Percentiles rank a stretch among this genome's conserved stretches.
Conservation (phyloP, 2,113 vertebrate genomes). For the Phalacrocorax aristotelis region DNA sequence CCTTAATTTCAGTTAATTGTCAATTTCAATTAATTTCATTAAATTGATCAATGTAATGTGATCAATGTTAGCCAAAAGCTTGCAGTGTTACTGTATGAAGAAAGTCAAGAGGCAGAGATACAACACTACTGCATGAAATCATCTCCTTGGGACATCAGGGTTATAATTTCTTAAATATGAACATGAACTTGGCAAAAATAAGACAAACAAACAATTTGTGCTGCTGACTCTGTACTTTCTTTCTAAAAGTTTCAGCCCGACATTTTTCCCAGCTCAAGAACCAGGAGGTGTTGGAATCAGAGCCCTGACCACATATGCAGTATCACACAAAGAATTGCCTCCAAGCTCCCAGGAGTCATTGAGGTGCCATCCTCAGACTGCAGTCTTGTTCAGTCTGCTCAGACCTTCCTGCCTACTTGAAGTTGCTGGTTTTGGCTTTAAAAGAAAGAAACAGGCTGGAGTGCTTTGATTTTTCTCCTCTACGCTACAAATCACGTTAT, state of each 20-base stretch:
- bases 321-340: too few species aligned
- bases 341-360: rapidly evolving
- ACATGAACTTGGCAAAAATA: neutral
- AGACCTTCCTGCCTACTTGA: neutral
- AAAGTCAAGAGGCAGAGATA: neutral
- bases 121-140: neutral
- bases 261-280: neutral
- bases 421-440: neutral
- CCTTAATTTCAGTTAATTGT: neutral
- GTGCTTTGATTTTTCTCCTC: neutral
- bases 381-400: neutral
- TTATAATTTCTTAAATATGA: neutral
- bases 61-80: neutral
- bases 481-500: neutral
- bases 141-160: neutral
- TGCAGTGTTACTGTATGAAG: neutral
- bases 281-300: neutral
- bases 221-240: neutral
- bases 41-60: neutral
- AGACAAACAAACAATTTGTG: neutral
- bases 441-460: neutral
- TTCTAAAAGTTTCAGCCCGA: neutral
- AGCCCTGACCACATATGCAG: neutral
- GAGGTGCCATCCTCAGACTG: neutral
- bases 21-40: too few species aligned